Base-by-base conservation (phyloP, 1,140 invertebrate genomes). In the Melanaphis sacchari region DNA sequence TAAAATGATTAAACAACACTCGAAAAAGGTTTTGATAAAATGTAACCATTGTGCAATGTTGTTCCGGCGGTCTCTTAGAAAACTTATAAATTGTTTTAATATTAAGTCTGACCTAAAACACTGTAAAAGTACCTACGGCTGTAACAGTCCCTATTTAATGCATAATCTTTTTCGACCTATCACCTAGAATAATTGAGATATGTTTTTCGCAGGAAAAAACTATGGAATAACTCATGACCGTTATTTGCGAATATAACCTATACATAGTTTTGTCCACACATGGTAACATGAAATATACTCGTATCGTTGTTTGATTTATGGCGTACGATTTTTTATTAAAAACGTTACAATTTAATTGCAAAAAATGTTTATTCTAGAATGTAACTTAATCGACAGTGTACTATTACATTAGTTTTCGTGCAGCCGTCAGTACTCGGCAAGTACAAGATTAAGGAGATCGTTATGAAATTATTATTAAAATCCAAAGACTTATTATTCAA, bases 41-140 rank as follows among this genome's bases (percentile, higher is more conserved):
- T n/a, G 24, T 43, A 40, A 46, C 84, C 41, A n/a, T 31, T 43
- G 38, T 85, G n/a, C 22, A 8, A 0, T 9, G 31, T n/a, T 89
- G 46, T 89, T 88, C 40, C 31, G n/a, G 22, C 24, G 15, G 46
- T 49, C 46, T 49, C 18, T 49, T 49, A 15, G 18, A 0, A 52
- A 38, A 89, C 90, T 91, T 76, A 82, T 91, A 91, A 76, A 91
- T 91, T 66, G 46, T 26, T 90, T 90, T 90, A 76, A 90, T 82
- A 43, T 91, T 38, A 18, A 91, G n/a, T 43, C 21, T 38, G 38
- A 76, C 31, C 52, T 40, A 15, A 66, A 76, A 59, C n/a, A 46
- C 31, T 41, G 40, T 15, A 26, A 22, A 91, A 91, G 31, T 46
- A 43, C 31, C 31, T n/a, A 76, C 38, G 38, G 24, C 31, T 36